Base-by-base conservation (phyloP, 2,888 invertebrate species). In the Tromatobia lineatoria region DNA sequence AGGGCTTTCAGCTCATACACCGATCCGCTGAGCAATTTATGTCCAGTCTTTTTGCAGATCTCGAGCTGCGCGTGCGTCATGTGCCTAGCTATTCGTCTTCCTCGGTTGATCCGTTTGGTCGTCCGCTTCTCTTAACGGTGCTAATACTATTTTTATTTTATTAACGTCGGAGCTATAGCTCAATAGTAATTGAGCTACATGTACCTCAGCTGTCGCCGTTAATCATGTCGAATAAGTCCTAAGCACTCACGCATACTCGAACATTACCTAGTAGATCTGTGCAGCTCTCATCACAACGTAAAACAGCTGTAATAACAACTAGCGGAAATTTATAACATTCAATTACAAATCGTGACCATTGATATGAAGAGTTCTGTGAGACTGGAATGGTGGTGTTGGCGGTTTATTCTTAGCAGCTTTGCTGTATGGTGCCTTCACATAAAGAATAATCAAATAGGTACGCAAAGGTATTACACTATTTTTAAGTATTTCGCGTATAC, bases 11-110 rank as follows among this genome's bases (percentile, higher is more conserved):
- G 89, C 86, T 38, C 42, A 38, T 20, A 18, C 64, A 18, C 20
- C 20, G 64, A 64, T 38, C 38, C 18, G n/a, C 1, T n/a, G 0
- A 34, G 61, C 61, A n/a, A 61, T 61, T 34, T 61, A 38, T 38
- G 88, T n/a, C 85, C 92, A 92, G 91, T 92, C 92, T 90, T 88
- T 89, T 87, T 88, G 90, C 88, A 89, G 91, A 90, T 89, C 88
- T 89, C 91, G 90, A 88, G 88, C 91, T 89, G 90, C 88, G 90
- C 64, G 64, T 91, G 89, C 90, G 88, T 87, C 89, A 87, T 18
- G 64, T 69, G 38, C 45, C 38, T 42, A 86, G 80, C 84, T 86
- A 89, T 88, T 85, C 69, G 80, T 64, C 57, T 25, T 47, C 61
- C 23, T 74, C n/a, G 70, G 42, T 3, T 23, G 18, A n/a, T 69